Base-by-base conservation (phyloP, 2,113 vertebrate genomes). In the Pluvialis apricaria region DNA sequence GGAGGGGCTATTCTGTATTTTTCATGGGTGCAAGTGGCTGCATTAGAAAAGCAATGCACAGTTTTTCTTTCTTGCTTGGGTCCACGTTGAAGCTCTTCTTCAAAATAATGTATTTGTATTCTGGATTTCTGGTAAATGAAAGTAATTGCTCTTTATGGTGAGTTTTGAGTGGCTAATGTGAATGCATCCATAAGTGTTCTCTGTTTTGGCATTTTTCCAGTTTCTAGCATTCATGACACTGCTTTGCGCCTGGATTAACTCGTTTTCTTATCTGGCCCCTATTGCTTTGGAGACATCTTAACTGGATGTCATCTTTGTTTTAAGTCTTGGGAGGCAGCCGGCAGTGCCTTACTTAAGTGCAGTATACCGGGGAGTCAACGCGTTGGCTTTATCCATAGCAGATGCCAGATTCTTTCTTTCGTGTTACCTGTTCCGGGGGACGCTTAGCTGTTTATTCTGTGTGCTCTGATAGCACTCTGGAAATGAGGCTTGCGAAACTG, bases 221-320 rank as follows among this genome's bases (percentile, higher is more conserved):
- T 65, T 90, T 31, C 62, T 65, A 0, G 32, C 1, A 2, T 40
- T 55, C 31, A 1, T 15, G 47, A 4, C 47, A 1, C 38, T 54
- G 78, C 82, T 52, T 73, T 83, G 93, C 70, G 84, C 73, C 91
- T 87, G 93, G 49, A 89, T 96, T 71, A 89, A 76, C 65, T 92
- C 68, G 81, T 82, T 92, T 86, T 16, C 64, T 84, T 81, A 66
- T 70, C 92, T 54, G 76, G 72, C 69, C 65, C 64, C 20, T 49
- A 0, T 15, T 60, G 94, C 94, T 95, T 64, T 34, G 55, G 64
- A 71, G 93, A 10, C 52, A 15, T 58, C 22, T 44, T 62, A 60
- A 31, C 24, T 82, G 93, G 84, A 47, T 94, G 93, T 84, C 69
- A 87, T 57, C 42, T 8, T 25, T 55, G 93, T 64, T 92, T 77